phyloP scores from a whole-genome alignment of 2,888 invertebrate species.

The Mellilla xanthometata region DNA sequence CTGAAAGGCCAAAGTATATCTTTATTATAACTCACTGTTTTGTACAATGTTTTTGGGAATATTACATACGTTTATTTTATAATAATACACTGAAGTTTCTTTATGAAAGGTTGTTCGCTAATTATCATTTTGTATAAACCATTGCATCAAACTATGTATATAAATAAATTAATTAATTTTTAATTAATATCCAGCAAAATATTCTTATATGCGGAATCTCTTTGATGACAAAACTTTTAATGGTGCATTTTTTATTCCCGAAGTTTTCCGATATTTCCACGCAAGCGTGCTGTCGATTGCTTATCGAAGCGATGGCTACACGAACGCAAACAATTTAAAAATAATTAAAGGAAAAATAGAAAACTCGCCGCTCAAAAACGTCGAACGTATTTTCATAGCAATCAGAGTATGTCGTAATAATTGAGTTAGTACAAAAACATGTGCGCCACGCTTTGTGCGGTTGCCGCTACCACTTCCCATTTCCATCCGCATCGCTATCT shows the following conservation, averaged over 20 bases:
- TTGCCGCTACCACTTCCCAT: constrained; percentile 30
- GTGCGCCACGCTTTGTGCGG: constrained; percentile 9
- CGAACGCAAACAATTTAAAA: constrained; percentile 24
- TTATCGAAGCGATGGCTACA: constrained; percentile 19
- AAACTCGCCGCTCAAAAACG: constrained; percentile 28
- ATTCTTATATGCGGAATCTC: no score
- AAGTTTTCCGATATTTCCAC: constrained; percentile 18
- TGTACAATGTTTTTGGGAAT: no score
- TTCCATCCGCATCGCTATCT: constrained; percentile 56
- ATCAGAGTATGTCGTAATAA: constrained; percentile 75
- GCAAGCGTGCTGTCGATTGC: constrained; percentile 16
- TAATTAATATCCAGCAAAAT: no score
- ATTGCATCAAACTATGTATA: no score
- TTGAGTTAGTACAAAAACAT: constrained; percentile 56
- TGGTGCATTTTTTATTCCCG: constrained; percentile 6
- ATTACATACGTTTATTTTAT: no score
- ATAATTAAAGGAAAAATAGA: constrained; percentile 31
- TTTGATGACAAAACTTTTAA: no score
- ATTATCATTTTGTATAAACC: no score
- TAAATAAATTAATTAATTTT: no score
- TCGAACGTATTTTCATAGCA: constrained; percentile 60
- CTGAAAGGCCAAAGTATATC: no score
- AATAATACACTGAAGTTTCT: no score
- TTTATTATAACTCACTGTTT: no score
- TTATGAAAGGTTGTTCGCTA: no score